Base-by-base conservation (phyloP, 2,888 invertebrate genomes). In the Trissonchulus sp. region DNA sequence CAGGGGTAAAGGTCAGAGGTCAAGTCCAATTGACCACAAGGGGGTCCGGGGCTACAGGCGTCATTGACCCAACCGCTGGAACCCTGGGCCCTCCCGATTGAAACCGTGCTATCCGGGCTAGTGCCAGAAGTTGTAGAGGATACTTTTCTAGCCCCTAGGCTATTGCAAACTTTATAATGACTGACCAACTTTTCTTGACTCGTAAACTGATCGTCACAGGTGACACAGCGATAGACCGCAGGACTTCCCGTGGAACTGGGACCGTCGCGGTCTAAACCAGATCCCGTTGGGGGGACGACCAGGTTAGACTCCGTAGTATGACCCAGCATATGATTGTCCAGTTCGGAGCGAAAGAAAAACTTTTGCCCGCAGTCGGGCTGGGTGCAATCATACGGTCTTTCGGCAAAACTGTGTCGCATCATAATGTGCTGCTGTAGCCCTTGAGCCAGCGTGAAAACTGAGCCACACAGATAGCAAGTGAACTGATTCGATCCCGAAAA, bases 281-380 rank as follows among this genome's bases (percentile, higher is more conserved):
- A 8, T 15, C 48, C 48, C 48, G 8, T 48, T 48, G 48, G 48
- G 8, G 8, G 8, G n/a, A n/a, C n/a, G n/a, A n/a, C n/a, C n/a
- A n/a, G n/a, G n/a, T n/a, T n/a, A n/a, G n/a, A n/a, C n/a, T n/a
- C n/a, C n/a, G n/a, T n/a, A n/a, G n/a, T n/a, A 23, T 48, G 48
- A 48, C 48, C 23, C 8, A 48, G 48, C 48, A 48, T 23, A 84
- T 96, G 96, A 84, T 95, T 94, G 81, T 94, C 93, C 1, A 95
- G 86, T 84, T 96, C 94, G 0, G 93, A 91, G 38, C 92, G 89
- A 87, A 95, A 95, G 87, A 93, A 94, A 86, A 93, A 96, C 80
- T 91, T 92, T 78, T 92, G 89, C 0, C 90, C 90, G 83, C 95
- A 95, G 28, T 91, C 88, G 18, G 88, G 89, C 48, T 37, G 8